Base-by-base conservation (phyloP, 2,113 vertebrate species). In the Mola mola region DNA sequence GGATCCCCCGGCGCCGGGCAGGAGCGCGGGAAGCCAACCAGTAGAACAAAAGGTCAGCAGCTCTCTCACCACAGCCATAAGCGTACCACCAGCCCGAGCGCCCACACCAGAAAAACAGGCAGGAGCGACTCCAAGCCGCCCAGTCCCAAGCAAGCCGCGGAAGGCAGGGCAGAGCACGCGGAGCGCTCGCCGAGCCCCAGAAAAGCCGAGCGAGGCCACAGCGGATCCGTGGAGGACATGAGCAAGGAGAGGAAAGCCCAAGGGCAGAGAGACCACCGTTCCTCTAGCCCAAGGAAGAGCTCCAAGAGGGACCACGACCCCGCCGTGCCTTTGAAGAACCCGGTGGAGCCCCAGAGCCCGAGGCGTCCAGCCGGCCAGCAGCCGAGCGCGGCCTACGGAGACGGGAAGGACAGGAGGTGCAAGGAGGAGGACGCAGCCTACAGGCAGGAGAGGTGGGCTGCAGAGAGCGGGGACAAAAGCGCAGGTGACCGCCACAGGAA, bases 241-340 rank as follows among this genome's bases (percentile, higher is more conserved):
- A 78, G 58, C 49, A 72, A 24, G 50, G 86, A 85, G 72, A 42
- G 42, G 72, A 87, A 79, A 58, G 31, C 38, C 4, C 69, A 40
- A 34, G 87, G 78, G 20, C 58, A 38, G 49, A 68, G 11, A 1
- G 80, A 66, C 19, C 49, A 65, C 6, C 67, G 62, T 47, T 91
- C 94, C 66, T 66, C 83, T 1, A 95, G 94, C 80, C 94, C 94
- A 2, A 93, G 78, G 9, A 92, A 92, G 78, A 79, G 69, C 62
- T 81, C 85, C 0, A 41, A 84, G 63, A 83, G 74, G 28, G 93
- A 92, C 4, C 75, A 66, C 1, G 88, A 91, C 12, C 72, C 63
- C 11, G 34, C 60, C 2, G 44, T 19, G 44, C 6, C 40, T 7
- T 63, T 56, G 33, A 72, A 57, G 49, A 75, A 55, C n/a, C 77